Evolutionary conservation across 2,888 invertebrate genomes (phyloP).

Genomic region (Sesamia inferens): DNA sequence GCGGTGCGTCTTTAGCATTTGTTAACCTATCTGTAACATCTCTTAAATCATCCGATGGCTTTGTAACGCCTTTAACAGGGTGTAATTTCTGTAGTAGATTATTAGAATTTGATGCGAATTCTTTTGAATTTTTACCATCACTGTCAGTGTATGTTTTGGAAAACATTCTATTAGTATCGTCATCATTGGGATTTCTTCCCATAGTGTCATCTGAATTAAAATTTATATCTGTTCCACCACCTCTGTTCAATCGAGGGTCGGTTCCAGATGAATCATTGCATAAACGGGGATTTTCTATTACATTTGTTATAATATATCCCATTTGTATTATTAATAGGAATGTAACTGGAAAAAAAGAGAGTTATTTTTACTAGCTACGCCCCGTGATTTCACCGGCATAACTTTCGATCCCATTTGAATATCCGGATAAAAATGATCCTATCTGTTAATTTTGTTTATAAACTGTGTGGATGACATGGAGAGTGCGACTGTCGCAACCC

Average conservation of each 20-base stretch:
- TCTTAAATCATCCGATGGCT: neutral
- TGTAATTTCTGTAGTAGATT: neutral
- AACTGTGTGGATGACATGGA: no score
- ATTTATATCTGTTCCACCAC: conserved; percentile 7
- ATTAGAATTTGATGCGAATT: neutral
- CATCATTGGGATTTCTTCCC: neutral
- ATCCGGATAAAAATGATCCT: no score
- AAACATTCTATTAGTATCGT: neutral
- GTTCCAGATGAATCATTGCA: conserved; percentile 11
- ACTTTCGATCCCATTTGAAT: no score
- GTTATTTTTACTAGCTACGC: neutral
- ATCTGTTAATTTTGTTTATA: no score
- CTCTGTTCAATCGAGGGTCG: conserved; percentile 11
- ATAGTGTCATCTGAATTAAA: neutral
- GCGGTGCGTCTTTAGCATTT: neutral
- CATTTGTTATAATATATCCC: conserved; percentile 14
- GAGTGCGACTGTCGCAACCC: no score
- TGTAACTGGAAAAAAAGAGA: conserved; percentile 30
- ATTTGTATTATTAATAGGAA: conserved; percentile 23
- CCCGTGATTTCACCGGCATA: no score
- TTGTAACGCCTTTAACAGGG: neutral
- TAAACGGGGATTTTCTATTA: neutral
- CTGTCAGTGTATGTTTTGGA: neutral
- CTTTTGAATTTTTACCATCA: neutral
- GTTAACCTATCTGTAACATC: neutral